Percentiles rank a stretch among this genome's conserved stretches.
phyloP scores from a whole-genome alignment of 2,888 invertebrate genomes.

The Microplitis deprimator region DNA sequence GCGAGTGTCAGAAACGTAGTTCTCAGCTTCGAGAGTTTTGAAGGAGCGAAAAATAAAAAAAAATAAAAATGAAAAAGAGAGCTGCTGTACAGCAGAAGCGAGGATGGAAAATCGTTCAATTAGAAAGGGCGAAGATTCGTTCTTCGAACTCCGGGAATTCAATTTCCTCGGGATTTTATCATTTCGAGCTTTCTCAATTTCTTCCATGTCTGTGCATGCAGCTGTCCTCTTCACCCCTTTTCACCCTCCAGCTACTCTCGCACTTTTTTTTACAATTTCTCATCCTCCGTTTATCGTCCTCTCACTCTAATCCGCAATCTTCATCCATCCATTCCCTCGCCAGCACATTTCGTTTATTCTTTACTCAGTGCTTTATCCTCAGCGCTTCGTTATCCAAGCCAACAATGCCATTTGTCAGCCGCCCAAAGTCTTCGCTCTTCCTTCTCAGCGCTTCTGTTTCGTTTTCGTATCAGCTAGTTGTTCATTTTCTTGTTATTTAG shows the following conservation, averaged over 20 bases:
- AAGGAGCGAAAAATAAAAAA: not conserved
- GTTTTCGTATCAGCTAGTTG: not conserved
- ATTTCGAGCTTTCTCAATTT: constrained; percentile 54
- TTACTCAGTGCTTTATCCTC: constrained; percentile 4
- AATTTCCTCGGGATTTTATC: constrained; percentile 64
- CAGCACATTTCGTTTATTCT: not conserved
- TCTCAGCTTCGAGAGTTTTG: constrained; percentile 5
- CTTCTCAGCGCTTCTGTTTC: constrained; percentile 10
- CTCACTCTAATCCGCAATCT: constrained; percentile 14
- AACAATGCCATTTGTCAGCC: constrained; percentile 34
- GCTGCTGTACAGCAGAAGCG: not conserved
- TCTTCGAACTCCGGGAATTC: constrained; percentile 55
- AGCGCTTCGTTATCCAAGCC: constrained; percentile 28
- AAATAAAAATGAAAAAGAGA: not conserved
- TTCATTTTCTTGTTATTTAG: constrained; percentile 8
- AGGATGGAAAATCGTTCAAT: constrained; percentile 60
- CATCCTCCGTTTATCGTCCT: constrained; percentile 21
- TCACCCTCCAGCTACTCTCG: constrained; percentile 16
- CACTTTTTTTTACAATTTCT: constrained; percentile 35
- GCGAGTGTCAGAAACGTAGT: constrained; percentile 19
- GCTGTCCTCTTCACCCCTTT: constrained; percentile 9
- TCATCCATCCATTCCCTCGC: constrained; percentile 11
- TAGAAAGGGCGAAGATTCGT: constrained; percentile 50
- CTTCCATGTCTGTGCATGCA: constrained; percentile 25
- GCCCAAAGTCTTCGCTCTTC: constrained; percentile 24